phyloP scores from a whole-genome alignment of 2,888 invertebrate species.

The Trichopoda pennipes region DNA sequence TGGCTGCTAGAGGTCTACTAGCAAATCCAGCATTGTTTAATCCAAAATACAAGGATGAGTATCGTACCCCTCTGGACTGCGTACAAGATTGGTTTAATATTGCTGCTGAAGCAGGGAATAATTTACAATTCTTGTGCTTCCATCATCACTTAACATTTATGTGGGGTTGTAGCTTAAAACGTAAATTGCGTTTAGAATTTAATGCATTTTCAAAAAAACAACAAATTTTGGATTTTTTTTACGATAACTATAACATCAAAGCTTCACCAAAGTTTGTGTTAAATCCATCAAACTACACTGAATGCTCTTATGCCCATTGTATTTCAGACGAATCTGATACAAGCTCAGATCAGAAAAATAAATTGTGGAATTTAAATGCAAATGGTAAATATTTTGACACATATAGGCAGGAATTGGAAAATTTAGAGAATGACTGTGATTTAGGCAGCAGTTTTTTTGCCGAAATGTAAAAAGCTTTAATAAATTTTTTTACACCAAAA shows the following conservation, averaged over 20 bases:
- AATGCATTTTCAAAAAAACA: constrained; percentile 87
- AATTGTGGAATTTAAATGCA: constrained; percentile 68
- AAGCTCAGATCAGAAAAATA: constrained; percentile 24
- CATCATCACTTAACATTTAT: constrained; percentile 98
- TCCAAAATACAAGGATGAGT: constrained; percentile 61
- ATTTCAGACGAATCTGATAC: constrained; percentile 64
- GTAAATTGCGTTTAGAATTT: constrained; percentile 87
- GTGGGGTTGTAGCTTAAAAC: constrained; percentile 91
- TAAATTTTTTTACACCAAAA: too few species aligned
- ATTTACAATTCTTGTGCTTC: constrained; percentile 90
- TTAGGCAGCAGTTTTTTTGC: constrained; percentile 73
- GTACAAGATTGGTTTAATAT: constrained; percentile 91
- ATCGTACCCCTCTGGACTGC: constrained; percentile 84
- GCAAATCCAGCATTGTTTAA: constrained; percentile 95
- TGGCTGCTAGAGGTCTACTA: constrained; percentile 95
- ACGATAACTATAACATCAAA: constrained; percentile 82
- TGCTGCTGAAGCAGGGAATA: constrained; percentile 83
- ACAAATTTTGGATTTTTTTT: constrained; percentile 87
- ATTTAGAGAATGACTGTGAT: constrained; percentile 69
- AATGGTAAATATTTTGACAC: constrained; percentile 76
- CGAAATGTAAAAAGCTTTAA: constrained; percentile 60
- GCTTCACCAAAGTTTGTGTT: constrained; percentile 71
- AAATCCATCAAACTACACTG: constrained; percentile 67
- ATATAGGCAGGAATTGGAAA: constrained; percentile 70
- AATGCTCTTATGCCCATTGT: constrained; percentile 73